phyloP scores from a whole-genome alignment of 2,113 vertebrate species.

The Hippotragus niger region DNA sequence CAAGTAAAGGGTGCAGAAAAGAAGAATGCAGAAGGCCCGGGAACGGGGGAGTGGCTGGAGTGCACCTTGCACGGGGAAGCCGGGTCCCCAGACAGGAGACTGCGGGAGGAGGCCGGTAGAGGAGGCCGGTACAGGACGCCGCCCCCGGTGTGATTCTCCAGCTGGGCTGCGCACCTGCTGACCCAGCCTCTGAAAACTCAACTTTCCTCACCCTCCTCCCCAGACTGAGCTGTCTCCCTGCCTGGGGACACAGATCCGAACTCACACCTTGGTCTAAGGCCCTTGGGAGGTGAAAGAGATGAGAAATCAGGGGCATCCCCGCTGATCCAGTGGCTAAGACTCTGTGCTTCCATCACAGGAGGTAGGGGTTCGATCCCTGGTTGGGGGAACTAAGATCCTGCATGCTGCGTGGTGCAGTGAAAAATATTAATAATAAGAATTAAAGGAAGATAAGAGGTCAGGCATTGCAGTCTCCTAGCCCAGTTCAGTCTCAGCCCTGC shows the following conservation, averaged over 20 bases:
- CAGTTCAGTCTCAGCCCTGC: neutral
- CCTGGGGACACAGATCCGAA: neutral
- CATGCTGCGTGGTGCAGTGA: neutral
- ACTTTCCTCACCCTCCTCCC: neutral
- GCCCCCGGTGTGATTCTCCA: too few species aligned
- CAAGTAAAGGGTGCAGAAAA: neutral
- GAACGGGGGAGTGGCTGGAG: accelerated
- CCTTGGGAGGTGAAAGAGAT: neutral
- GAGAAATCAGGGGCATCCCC: neutral
- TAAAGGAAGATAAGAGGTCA: neutral
- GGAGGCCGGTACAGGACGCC: accelerated
- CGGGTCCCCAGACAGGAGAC: accelerated
- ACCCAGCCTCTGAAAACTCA: neutral
- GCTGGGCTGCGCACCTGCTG: neutral
- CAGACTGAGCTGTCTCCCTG: neutral
- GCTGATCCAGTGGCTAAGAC: neutral
- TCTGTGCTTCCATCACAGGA: neutral
- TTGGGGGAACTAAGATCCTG: neutral
- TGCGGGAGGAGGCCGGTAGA: neutral
- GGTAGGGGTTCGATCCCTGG: neutral
- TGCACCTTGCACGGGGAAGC: neutral
- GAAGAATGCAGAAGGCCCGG: neutral
- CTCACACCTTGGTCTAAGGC: neutral
- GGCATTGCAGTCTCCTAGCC: neutral
- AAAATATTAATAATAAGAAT: neutral